Conservation (phyloP, 2,888 invertebrate species). For the Lochmaea capreae region DNA sequence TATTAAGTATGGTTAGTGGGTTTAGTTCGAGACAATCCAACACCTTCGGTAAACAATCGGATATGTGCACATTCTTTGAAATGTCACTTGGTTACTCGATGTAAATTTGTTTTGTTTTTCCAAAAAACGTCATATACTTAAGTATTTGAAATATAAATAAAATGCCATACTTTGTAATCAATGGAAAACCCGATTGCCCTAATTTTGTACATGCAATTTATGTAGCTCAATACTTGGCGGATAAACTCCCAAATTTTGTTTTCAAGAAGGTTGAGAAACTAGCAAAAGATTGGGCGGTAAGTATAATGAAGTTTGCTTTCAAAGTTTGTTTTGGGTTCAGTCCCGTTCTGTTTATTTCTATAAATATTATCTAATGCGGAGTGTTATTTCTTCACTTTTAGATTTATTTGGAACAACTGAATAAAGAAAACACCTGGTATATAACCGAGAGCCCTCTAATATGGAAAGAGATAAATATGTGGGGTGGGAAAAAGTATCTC, state of each 20-base stretch:
- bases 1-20: too few species aligned
- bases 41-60: too few species aligned
- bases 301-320: slow-evolving; percentile 3
- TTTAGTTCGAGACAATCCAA: too few species aligned
- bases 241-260: slow-evolving; percentile 70
- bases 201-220: slow-evolving; percentile 69
- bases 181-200: slow-evolving; percentile 69
- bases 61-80: too few species aligned
- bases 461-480: slow-evolving; percentile 72
- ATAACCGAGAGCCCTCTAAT: slow-evolving; percentile 69
- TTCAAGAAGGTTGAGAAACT: slow-evolving; percentile 67
- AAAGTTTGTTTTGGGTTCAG: too few species aligned
- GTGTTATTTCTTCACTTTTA: slow-evolving; percentile 56
- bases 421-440: slow-evolving; percentile 70
- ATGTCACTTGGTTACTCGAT: too few species aligned
- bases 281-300: slow-evolving; percentile 66
- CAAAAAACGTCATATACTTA: not conserved
- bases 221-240: slow-evolving; percentile 69
- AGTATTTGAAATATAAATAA: slow-evolving; percentile 13
- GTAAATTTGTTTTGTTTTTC: not conserved
- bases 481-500: slow-evolving; percentile 69
- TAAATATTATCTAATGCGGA: too few species aligned
- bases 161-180: slow-evolving; percentile 68
- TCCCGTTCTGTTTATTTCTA: too few species aligned
- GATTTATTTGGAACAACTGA: slow-evolving; percentile 67